Conservation (phyloP, 2,888 invertebrate genomes). For the Tetramorium bicarinatum region DNA sequence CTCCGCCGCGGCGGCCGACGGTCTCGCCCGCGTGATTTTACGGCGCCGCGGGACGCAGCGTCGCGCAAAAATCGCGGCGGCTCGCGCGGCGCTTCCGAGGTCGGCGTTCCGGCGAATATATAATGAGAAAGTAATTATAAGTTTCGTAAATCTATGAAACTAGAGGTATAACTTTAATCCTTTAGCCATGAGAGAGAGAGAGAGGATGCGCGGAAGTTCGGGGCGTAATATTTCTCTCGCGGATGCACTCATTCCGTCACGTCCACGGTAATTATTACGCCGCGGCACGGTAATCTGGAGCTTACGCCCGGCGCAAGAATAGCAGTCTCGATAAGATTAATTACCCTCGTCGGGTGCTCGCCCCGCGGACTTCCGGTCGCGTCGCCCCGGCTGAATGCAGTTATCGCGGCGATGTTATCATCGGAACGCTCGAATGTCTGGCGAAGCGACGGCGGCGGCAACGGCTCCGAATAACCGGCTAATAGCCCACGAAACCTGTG, state of each 20-base stretch:
- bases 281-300: conserved; percentile 47
- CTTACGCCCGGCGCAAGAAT: conserved; percentile 43
- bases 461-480: conserved; percentile 71
- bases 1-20: not conserved
- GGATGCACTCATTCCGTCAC: conserved; percentile 54
- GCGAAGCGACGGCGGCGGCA: conserved; percentile 55
- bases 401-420: conserved; percentile 55
- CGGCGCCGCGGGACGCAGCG: not conserved
- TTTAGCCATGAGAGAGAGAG: not conserved
- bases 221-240: conserved; percentile 50
- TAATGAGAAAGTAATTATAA: conserved; percentile 34
- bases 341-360: conserved; percentile 47
- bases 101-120: not conserved
- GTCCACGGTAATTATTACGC: conserved; percentile 55
- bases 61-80: not conserved
- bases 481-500: conserved; percentile 71
- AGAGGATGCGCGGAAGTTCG: not conserved
- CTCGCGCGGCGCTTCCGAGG: not conserved
- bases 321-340: conserved; percentile 58
- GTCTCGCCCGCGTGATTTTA: not conserved
- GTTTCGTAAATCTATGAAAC: conserved; percentile 28
- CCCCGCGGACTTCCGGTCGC: conserved; percentile 42
- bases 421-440: conserved; percentile 65
- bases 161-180: conserved; percentile 29
- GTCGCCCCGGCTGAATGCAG: conserved; percentile 48